phyloP scores from a whole-genome alignment of 2,888 invertebrate genomes.

The Drosophila kanekoi region DNA sequence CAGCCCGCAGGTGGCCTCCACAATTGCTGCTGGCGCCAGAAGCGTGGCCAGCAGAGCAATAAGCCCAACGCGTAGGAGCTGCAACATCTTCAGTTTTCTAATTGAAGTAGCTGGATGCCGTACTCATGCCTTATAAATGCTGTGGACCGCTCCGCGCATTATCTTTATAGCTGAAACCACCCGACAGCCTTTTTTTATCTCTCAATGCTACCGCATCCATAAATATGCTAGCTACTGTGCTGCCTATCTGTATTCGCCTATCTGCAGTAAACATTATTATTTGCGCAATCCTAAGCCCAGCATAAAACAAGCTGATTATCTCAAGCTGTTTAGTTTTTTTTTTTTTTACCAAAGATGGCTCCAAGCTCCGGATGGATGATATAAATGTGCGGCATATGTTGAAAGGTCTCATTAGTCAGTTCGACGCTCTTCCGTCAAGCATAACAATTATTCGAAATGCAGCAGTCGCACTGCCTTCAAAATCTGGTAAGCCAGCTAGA shows the following conservation, averaged over 20 bases:
- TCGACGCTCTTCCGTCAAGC: constrained; percentile 9
- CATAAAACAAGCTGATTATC: constrained; percentile 43
- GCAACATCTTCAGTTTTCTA: constrained; percentile 47
- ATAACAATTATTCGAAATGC: constrained; percentile 36
- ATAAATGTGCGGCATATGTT: constrained; percentile 52
- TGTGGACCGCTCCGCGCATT: constrained; percentile 10
- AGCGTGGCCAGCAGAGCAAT: constrained; percentile 36
- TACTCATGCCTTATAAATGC: constrained; percentile 62
- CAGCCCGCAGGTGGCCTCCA: constrained; percentile 63
- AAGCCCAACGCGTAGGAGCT: constrained; percentile 23
- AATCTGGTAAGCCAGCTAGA: constrained; percentile 52
- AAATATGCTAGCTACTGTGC: constrained; percentile 53
- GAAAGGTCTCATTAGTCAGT: constrained; percentile 42
- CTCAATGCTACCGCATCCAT: constrained; percentile 63
- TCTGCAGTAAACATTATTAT: constrained; percentile 16
- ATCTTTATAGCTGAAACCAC: constrained; percentile 56
- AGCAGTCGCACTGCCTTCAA: constrained; percentile 22
- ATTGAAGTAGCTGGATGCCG: constrained; percentile 39
- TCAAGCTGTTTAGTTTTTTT: neutral
- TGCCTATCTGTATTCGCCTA: constrained; percentile 1
- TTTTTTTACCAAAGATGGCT: neutral
- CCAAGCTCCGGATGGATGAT: constrained; percentile 18
- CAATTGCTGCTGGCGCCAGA: constrained; percentile 18
- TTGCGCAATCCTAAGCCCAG: constrained; percentile 23
- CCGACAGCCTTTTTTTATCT: constrained; percentile 45